Percentiles rank a stretch among this genome's conserved stretches.
Conservation (phyloP, 2,797 vertebrate genomes). For the Cyprinodon diabolis region DNA sequence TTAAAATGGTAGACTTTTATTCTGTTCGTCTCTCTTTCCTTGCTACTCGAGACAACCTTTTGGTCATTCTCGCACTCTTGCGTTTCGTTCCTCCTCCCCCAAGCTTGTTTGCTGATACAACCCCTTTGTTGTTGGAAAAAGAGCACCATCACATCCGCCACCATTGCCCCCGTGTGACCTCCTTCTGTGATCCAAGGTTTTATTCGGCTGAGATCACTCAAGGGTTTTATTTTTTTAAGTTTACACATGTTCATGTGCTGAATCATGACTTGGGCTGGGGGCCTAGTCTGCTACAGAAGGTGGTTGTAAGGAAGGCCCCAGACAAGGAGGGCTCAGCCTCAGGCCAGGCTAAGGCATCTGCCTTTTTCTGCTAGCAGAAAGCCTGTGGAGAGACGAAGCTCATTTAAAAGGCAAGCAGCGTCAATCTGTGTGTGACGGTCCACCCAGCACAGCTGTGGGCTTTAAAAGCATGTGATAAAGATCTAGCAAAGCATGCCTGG, state of each 20-base stretch:
- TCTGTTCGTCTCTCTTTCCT: constrained; percentile 7
- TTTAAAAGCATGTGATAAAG: constrained; percentile 53
- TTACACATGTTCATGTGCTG: constrained; percentile 42
- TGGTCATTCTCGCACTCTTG: constrained; percentile 23
- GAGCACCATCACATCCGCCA: constrained; percentile 50
- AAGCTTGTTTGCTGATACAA: constrained; percentile 9
- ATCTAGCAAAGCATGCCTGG: constrained; percentile 54
- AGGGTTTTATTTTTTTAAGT: constrained; percentile 22
- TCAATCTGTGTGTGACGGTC: constrained; percentile 38
- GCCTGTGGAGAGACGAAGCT: constrained; percentile 40
- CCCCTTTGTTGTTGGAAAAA: constrained; percentile 58
- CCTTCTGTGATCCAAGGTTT: constrained; percentile 45
- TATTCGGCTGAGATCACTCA: constrained; percentile 46
- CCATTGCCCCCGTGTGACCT: constrained; percentile 61
- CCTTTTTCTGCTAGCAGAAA: constrained; percentile 62
- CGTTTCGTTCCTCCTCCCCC: neutral
- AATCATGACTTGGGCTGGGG: constrained; percentile 44
- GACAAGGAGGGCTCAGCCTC: constrained; percentile 61
- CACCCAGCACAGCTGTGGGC: constrained; percentile 60
- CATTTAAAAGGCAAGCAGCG: constrained; percentile 31
- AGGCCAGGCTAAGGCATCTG: constrained; percentile 73
- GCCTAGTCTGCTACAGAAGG: constrained; percentile 44
- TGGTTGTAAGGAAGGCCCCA: constrained; percentile 66
- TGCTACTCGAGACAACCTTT: constrained; percentile 28
- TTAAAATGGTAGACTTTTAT: constrained; percentile 7